Evolutionary conservation across 64 coral and sea anemone species (phyloP), one percentile per base, ranked within the genome.

Genomic region (Catalaphyllia jardinei): DNA sequence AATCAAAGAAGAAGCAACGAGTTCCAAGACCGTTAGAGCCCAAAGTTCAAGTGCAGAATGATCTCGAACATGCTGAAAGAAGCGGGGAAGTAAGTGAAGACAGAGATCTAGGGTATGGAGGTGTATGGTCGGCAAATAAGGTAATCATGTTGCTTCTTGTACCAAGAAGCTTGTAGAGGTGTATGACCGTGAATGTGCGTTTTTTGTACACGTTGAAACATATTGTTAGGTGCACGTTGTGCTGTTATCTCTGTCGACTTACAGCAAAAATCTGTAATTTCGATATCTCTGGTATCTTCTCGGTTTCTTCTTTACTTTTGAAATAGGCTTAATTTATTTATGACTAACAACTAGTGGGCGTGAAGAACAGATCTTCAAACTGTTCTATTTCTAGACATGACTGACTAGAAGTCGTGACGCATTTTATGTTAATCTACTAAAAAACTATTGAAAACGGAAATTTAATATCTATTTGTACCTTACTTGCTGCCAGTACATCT

Each of bases 51-150:
- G 80, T 83, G 7, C 61, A 83, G 10, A 83, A 83, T 33, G 33
- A 83, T 42, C 80, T 67, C 42, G 61, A 83, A 49, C 30, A 62
- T 67, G 31, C 62, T n/a, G 31, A 14, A 20, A 67, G 62, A 31
- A 83, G 80, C 61, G 80, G 80, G 33, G 80, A 83, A 83, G 80
- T 83, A 83, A 83, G 80, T 83, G 80, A 83, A 67, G 89, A 91
- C 33, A 82, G 71, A 75, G 89, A 91, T 91, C 79, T 91, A 74
- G 89, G 89, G 13, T 82, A 31, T 76, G 89, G 89, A 61, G 89
- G 42, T 74, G 74, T 91, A 91, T 75, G 52, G 69, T 74, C 19
- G 62, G n/a, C 67, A 77, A 77, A 62, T 67, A 90, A 90, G 79
- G 88, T 79, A 81, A 46, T 46, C 7, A 46, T 5, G 42, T 46